Percentiles rank a stretch among this genome's conserved stretches.
phyloP scores from a whole-genome alignment of 2,113 vertebrate species.

The Macaca fascicularis region T2T-MFA8v1.1 NC_088395.1:107953501-107954000 shows the following conservation, averaged over 20 bases:
- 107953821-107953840: no score
- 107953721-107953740: neutral
- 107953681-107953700: neutral
- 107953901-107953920: no score
- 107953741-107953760: neutral
- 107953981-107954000: no score
- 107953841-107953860: no score
- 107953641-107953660: conserved; percentile 19
- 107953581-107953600: conserved; percentile 9
- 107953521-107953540: neutral
- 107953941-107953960: no score
- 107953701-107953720: neutral
- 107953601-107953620: neutral
- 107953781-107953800: neutral
- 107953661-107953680: neutral
- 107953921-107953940: no score
- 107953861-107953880: no score
- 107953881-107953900: no score
- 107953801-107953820: no score
- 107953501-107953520: neutral
- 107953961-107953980: no score
- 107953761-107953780: neutral
- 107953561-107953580: conserved; percentile 31
- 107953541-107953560: conserved; percentile 23
- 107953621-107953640: neutral